Evolutionary conservation across 2,797 vertebrate species (phyloP).

Genomic region (Cheirogaleus major): DNA sequence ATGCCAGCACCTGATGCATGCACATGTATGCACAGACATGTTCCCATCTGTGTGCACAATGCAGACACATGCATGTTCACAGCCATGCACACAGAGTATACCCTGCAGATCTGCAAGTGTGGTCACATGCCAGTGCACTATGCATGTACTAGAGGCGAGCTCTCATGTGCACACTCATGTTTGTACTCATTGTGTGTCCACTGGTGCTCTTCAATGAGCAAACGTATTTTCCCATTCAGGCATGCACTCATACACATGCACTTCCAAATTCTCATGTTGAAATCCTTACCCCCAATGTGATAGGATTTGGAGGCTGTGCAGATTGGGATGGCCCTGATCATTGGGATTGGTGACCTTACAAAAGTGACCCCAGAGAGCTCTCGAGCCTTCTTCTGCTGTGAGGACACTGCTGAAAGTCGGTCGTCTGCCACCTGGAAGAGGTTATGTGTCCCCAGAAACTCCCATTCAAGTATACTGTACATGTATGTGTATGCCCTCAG

Average conservation of each 20-base stretch:
- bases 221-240: background rate
- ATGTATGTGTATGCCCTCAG: background rate
- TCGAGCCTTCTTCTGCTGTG: too few relatives aligned
- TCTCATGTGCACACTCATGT: background rate
- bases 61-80: rapidly evolving
- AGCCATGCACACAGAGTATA: background rate
- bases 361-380: too few relatives aligned
- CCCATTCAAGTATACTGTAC: background rate
- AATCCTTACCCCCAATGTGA: too few relatives aligned
- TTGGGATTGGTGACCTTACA: too few relatives aligned
- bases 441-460: background rate
- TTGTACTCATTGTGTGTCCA: background rate
- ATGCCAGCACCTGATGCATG: rapidly evolving
- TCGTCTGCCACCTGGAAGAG: too few relatives aligned
- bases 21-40: background rate
- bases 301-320: too few relatives aligned
- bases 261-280: too few relatives aligned
- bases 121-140: background rate
- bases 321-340: too few relatives aligned
- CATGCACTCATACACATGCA: background rate
- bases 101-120: rapidly evolving
- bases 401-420: too few relatives aligned
- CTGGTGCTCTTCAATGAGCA: background rate
- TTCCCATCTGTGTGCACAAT: too few relatives aligned
- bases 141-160: background rate